These are phyloP conservation scores for Pseudocheirus occidentalis DNA, from an alignment of 2,797 vertebrate genomes.

Conservation along the genomic window DNA sequence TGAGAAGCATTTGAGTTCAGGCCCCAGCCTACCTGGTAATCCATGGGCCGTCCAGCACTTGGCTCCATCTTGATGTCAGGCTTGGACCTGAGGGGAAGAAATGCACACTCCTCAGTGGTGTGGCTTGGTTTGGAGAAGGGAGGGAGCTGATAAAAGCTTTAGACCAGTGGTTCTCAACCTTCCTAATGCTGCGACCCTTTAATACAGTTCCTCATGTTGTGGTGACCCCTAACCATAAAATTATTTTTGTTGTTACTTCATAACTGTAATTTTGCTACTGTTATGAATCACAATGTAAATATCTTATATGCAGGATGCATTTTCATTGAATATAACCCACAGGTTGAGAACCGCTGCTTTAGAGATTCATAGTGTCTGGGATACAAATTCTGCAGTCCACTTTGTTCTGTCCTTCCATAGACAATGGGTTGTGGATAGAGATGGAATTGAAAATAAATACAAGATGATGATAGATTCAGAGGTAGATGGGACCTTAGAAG, in stretches of 20 bases:
- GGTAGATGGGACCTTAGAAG: neutral
- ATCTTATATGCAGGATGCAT: too few species aligned
- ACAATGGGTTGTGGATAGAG: neutral
- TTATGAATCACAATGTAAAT: too few species aligned
- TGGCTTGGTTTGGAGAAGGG: neutral
- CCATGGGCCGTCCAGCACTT: conserved; percentile 93
- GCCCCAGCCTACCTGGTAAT: conserved; percentile 91
- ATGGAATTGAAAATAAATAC: neutral
- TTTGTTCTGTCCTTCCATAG: neutral
- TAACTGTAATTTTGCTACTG: too few species aligned
- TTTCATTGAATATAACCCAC: too few species aligned
- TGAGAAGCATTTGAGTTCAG: neutral
- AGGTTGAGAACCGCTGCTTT: too few species aligned
- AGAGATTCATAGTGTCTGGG: neutral
- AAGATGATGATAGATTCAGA: neutral
- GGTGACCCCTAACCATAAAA: too few species aligned
- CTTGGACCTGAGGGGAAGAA: conserved; percentile 89
- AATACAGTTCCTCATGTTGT: too few species aligned
- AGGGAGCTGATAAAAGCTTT: neutral
- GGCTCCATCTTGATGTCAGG: conserved; percentile 99
- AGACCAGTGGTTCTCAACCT: too few species aligned
- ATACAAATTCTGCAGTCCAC: neutral
- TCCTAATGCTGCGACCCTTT: too few species aligned
- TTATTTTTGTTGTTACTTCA: too few species aligned
- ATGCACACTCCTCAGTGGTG: neutral